These are phyloP conservation scores for Nautilus pompilius DNA, from an alignment of 1,140 invertebrate genomes.

Conservation along the genomic window DNA sequence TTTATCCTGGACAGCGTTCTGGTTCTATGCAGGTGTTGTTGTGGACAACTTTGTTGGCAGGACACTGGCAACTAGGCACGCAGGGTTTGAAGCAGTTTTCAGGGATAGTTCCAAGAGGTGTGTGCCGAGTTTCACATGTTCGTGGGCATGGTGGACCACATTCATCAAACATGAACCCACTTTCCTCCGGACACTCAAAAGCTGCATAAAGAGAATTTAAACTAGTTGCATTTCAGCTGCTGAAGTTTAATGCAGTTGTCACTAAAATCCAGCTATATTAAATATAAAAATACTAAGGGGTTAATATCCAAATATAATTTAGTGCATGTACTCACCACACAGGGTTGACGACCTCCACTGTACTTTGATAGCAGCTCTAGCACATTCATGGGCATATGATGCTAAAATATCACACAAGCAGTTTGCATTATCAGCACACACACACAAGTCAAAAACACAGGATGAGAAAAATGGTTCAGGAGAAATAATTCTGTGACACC, in stretches of 20 bases:
- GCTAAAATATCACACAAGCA: slow-evolving; percentile 88
- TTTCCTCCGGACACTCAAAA: slow-evolving; percentile 40
- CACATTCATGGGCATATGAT: slow-evolving; percentile 85
- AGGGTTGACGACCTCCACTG: slow-evolving; percentile 38
- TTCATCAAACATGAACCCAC: slow-evolving; percentile 51
- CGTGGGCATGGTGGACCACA: slow-evolving; percentile 52
- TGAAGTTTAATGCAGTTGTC: neutral
- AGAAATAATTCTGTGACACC: slow-evolving; percentile 39
- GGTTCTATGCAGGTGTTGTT: slow-evolving; percentile 46
- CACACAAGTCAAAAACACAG: slow-evolving; percentile 86
- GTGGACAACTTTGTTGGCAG: slow-evolving; percentile 49
- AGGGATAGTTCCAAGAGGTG: slow-evolving; percentile 26
- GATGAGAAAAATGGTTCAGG: slow-evolving; percentile 57
- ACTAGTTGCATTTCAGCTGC: neutral
- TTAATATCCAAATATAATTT: neutral
- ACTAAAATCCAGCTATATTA: neutral
- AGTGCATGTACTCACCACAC: slow-evolving; percentile 39
- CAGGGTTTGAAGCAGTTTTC: slow-evolving; percentile 51
- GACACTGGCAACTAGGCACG: slow-evolving; percentile 54
- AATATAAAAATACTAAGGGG: neutral
- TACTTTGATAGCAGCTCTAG: slow-evolving; percentile 63
- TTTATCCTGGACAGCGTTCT: slow-evolving; percentile 40
- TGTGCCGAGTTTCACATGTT: slow-evolving; percentile 47
- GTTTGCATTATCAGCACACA: slow-evolving; percentile 69
- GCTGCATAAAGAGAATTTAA: slow-evolving; percentile 26